These are phyloP conservation scores for sheep (Ovis aries) DNA, from an alignment of 2,113 vertebrate genomes.

Conservation along the genomic window ARS-UI_Ramb_v3.0 NC_056076.1:10196501-10197000, in stretches of 20 bases:
- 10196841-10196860: not conserved
- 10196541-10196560: not conserved
- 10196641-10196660: no score
- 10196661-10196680: no score
- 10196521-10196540: not conserved
- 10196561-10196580: no score
- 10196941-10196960: not conserved
- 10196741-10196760: not conserved
- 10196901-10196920: not conserved
- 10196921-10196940: not conserved
- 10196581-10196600: rapidly evolving
- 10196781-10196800: not conserved
- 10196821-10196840: not conserved
- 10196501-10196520: not conserved
- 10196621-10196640: no score
- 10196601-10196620: no score
- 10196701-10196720: no score
- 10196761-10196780: not conserved
- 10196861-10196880: not conserved
- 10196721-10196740: not conserved
- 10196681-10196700: no score
- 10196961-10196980: not conserved
- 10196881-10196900: not conserved
- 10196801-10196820: no score
- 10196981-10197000: not conserved